phyloP scores from a whole-genome alignment of 64 coral and sea anemone species.

The Catalaphyllia jardinei region DNA sequence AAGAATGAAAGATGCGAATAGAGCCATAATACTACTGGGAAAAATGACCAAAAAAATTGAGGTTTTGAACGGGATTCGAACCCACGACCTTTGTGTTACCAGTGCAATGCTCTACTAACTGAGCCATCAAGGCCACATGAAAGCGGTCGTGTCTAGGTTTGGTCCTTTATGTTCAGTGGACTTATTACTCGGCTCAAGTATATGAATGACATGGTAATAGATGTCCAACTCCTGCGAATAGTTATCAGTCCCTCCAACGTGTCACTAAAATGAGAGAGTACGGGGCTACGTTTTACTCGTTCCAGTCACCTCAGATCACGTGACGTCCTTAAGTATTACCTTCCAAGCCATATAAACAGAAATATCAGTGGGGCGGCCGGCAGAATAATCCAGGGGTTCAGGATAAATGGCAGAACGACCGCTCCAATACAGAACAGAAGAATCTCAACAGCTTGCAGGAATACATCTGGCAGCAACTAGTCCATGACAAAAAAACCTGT shows the following conservation, averaged over 20 bases:
- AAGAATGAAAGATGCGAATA: no score
- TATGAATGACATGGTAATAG: no score
- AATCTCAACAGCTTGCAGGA: constrained; percentile 29
- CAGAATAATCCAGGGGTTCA: constrained; percentile 54
- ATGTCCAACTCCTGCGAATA: constrained; percentile 48
- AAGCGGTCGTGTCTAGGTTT: no score
- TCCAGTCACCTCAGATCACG: constrained; percentile 71
- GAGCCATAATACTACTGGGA: no score
- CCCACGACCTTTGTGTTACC: no score
- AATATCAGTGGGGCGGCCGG: constrained; percentile 11
- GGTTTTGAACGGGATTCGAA: no score
- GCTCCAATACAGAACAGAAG: constrained; percentile 36
- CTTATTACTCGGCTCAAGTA: no score
- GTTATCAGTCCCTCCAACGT: constrained; percentile 68
- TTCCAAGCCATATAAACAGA: constrained; percentile 27
- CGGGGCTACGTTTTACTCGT: constrained; percentile 62
- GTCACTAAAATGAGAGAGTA: constrained; percentile 63
- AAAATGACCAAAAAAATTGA: no score
- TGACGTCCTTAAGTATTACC: constrained; percentile 62
- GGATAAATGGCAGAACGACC: constrained; percentile 34
- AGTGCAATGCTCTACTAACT: no score
- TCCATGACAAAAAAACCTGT: constrained; percentile 63
- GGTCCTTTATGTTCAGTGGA: no score
- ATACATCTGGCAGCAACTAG: constrained; percentile 39
- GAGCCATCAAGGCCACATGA: no score